A percentile compares a stretch with the other conserved stretches of the same genome.
Evolutionary conservation across 2,888 invertebrate species (phyloP).

Genomic region (Napeogenes inachia): DNA sequence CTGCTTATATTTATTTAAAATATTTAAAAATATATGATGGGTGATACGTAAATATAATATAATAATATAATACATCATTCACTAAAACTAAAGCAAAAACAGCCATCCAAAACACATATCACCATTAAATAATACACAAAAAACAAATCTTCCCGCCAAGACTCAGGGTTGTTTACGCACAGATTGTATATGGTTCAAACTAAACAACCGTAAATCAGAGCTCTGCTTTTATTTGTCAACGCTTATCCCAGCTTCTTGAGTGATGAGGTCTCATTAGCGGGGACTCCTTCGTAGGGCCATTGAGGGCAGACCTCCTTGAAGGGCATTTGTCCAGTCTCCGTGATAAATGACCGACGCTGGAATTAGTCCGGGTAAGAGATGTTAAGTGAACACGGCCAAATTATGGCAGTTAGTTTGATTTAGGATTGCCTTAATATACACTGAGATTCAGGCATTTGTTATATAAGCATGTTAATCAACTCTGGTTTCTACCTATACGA

Average conservation of each 20-base stretch:
- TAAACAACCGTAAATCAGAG: slow-evolving; percentile 52
- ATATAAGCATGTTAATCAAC: slow-evolving; percentile 3
- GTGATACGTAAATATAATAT: no score
- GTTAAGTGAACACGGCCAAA: slow-evolving; percentile 11
- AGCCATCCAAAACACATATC: slow-evolving; percentile 1
- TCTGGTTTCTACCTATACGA: background rate
- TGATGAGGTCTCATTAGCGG: slow-evolving; percentile 62
- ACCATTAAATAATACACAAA: slow-evolving; percentile 4
- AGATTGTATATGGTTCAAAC: slow-evolving; percentile 21
- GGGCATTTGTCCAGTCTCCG: slow-evolving; percentile 59
- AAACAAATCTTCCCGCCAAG: slow-evolving; percentile 14
- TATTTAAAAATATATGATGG: no score
- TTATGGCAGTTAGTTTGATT: slow-evolving; percentile 10
- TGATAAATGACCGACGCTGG: slow-evolving; percentile 49
- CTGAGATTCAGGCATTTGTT: slow-evolving; percentile 9
- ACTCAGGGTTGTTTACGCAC: slow-evolving; percentile 10
- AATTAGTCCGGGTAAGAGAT: slow-evolving; percentile 20
- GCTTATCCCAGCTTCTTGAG: slow-evolving; percentile 57
- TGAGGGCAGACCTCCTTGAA: slow-evolving; percentile 54
- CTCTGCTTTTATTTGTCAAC: slow-evolving; percentile 67
- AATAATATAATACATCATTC: no score
- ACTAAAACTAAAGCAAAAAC: no score
- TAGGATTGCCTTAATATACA: slow-evolving; percentile 11
- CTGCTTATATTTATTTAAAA: no score
- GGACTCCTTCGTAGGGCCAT: slow-evolving; percentile 56